Evolutionary conservation across 2,888 invertebrate genomes (phyloP), one percentile per base, ranked within the genome.

Genomic region (Alviniconcha strummeri): DNA sequence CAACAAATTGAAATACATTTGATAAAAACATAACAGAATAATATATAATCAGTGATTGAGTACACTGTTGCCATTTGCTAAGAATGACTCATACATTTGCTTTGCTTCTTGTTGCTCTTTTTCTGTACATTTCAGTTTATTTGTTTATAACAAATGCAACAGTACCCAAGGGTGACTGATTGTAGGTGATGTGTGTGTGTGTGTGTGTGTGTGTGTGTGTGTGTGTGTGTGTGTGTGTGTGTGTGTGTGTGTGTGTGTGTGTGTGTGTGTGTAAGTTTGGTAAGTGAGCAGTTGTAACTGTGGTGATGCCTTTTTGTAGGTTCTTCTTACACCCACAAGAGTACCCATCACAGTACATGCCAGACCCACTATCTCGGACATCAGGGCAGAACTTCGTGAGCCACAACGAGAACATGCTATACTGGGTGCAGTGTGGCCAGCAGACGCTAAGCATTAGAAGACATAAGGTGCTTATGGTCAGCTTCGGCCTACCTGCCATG

Each of bases 351-450:
- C 78, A 88, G 64, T 90, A 88, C 82, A 86, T 86, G 72, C 91
- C 91, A 11, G 86, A 86, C 9, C 56, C 87, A 11, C 54, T 69
- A 5, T 80, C 86, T 0, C 85, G 87, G 67, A 84, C 85, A 0
- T 85, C 86, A 11, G 92, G 92, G 0, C 84, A 88, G 9, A 92
- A 92, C 85, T 92, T 87, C 84, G 86, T 89, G 54, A 89, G 91
- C 54, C 2, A 0, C 36, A 6, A 87, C 1, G 84, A 81, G 54
- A 87, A 86, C 8, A 84, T 87, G 55, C 54, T 91, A 4, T 87
- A 90, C 72, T 83, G 92, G 52, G 84, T 91, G 9, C 84, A 92
- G 11, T 86, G 87, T 54, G 92, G 92, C 13, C 55, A 81, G 0
- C 78, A 83, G 6, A 69, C 84, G 9, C 86, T 91, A 9, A 88